Percentiles rank a stretch among this genome's conserved stretches.
phyloP scores from a whole-genome alignment of 2,113 vertebrate species.

The Bufo bufo region DNA sequence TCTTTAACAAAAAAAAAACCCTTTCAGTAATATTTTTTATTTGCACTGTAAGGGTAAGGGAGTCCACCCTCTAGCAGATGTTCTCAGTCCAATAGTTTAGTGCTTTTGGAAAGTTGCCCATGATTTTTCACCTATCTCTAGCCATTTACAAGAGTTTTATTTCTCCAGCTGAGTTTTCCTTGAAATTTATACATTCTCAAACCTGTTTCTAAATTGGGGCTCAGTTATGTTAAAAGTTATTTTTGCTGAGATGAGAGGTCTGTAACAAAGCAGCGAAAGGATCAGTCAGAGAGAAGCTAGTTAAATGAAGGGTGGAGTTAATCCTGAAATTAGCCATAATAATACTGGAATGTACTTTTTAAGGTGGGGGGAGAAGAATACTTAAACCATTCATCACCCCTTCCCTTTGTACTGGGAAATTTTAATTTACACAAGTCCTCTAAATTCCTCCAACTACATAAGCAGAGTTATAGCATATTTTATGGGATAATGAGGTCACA shows the following conservation, averaged over 20 bases:
- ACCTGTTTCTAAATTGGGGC: conserved; percentile 64
- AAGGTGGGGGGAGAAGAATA: background rate
- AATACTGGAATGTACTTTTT: conserved; percentile 38
- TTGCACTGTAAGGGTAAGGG: conserved; percentile 61
- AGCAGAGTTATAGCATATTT: background rate
- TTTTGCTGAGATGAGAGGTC: conserved; percentile 62
- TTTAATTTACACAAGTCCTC: background rate
- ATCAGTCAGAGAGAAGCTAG: conserved; percentile 59
- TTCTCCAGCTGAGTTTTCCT: conserved; percentile 85
- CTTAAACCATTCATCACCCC: background rate
- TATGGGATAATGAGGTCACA: conserved; percentile 5
- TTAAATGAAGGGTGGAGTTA: conserved; percentile 65
- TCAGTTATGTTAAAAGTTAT: conserved; percentile 64
- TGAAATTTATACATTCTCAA: conserved; percentile 69
- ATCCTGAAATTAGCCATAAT: conserved; percentile 58
- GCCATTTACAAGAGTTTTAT: conserved; percentile 88
- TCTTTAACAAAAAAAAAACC: conserved; percentile 59
- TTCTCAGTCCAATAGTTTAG: conserved; percentile 84
- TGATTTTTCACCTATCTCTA: conserved; percentile 89
- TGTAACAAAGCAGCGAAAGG: conserved; percentile 62
- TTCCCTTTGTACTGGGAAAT: background rate
- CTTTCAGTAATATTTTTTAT: conserved; percentile 61
- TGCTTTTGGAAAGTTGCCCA: conserved; percentile 80
- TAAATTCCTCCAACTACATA: background rate
- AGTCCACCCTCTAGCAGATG: conserved; percentile 92